Conservation (phyloP, 2,888 invertebrate genomes). For the Mythimna lalbum region DNA sequence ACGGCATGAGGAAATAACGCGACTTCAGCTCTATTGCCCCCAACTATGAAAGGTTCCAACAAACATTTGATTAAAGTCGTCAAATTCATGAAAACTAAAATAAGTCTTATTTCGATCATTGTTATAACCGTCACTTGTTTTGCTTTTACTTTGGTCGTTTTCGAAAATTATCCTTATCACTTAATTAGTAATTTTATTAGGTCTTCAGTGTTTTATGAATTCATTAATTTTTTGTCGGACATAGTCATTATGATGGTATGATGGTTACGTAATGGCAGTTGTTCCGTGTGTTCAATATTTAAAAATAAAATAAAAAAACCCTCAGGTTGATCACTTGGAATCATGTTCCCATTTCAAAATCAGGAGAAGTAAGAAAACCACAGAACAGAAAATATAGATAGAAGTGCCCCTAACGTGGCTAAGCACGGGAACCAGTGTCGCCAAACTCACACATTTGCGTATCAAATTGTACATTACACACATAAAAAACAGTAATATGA, state of each 20-base stretch:
- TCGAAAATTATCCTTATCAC: slow-evolving; percentile 26
- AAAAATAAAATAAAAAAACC: neutral
- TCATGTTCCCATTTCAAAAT: too few relatives aligned
- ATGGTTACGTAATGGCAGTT: neutral
- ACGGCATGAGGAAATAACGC: slow-evolving; percentile 13
- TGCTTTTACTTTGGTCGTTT: neutral
- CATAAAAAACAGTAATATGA: too few relatives aligned
- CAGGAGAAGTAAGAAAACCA: too few relatives aligned
- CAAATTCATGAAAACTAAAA: slow-evolving; percentile 8
- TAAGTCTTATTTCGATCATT: slow-evolving; percentile 2
- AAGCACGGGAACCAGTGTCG: too few relatives aligned
- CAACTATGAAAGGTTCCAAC: slow-evolving; percentile 12
- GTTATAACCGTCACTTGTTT: neutral
- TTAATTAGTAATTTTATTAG: slow-evolving; percentile 18
- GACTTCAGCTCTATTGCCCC: neutral
- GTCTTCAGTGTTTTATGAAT: slow-evolving; percentile 32
- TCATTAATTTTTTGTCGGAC: slow-evolving; percentile 1
- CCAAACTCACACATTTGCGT: too few relatives aligned
- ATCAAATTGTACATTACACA: too few relatives aligned
- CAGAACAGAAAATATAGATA: too few relatives aligned
- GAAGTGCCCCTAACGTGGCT: too few relatives aligned
- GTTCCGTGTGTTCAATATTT: neutral
- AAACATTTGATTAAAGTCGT: neutral
- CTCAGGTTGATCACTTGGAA: too few relatives aligned
- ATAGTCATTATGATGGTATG: neutral